phyloP scores from a whole-genome alignment of 1,140 invertebrate genomes.

The Scaptodrosophila lebanonensis region DNA sequence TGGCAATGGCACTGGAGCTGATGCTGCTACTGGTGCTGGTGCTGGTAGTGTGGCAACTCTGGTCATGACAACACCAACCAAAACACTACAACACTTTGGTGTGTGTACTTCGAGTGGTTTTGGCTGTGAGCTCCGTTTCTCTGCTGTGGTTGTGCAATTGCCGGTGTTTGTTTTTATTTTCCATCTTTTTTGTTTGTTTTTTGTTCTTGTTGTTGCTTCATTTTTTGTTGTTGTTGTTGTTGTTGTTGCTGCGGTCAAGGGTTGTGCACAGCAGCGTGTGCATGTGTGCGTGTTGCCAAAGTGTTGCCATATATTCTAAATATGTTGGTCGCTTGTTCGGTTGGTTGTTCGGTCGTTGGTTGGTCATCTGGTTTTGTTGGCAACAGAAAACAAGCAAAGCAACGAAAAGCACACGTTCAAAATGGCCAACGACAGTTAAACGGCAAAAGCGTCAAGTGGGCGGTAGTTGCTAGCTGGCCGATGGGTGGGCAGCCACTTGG shows the following conservation, averaged over 20 bases:
- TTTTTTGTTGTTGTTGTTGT: slow-evolving; percentile 34
- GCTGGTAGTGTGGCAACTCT: slow-evolving; percentile 53
- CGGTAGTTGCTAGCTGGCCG: not conserved
- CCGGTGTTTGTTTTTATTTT: slow-evolving; percentile 45
- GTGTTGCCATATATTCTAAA: slow-evolving; percentile 75
- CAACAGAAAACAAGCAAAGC: not conserved
- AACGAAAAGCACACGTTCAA: slow-evolving; percentile 2
- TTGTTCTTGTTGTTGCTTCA: slow-evolving; percentile 31
- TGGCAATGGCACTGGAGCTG: no score
- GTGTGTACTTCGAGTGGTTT: slow-evolving; percentile 39
- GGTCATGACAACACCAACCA: slow-evolving; percentile 52
- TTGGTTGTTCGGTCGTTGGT: slow-evolving; percentile 16
- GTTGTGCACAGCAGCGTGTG: slow-evolving; percentile 18
- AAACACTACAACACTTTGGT: slow-evolving; percentile 28
- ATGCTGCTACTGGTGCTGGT: no score
- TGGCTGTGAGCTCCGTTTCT: slow-evolving; percentile 63
- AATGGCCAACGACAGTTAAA: slow-evolving; percentile 42
- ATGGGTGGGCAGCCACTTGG: slow-evolving; percentile 50
- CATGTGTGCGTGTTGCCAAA: slow-evolving; percentile 59
- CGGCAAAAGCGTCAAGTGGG: slow-evolving; percentile 13
- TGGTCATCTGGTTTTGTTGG: slow-evolving; percentile 3
- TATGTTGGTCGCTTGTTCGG: slow-evolving; percentile 53
- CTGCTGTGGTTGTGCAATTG: slow-evolving; percentile 68
- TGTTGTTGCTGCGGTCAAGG: slow-evolving; percentile 63
- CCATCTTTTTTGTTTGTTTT: slow-evolving; percentile 33